Evolutionary conservation across 53 echinoderm and acorn worm species (phyloP), one percentile per base, ranked within the genome.

Genomic region (Echinometra lucunter): DNA sequence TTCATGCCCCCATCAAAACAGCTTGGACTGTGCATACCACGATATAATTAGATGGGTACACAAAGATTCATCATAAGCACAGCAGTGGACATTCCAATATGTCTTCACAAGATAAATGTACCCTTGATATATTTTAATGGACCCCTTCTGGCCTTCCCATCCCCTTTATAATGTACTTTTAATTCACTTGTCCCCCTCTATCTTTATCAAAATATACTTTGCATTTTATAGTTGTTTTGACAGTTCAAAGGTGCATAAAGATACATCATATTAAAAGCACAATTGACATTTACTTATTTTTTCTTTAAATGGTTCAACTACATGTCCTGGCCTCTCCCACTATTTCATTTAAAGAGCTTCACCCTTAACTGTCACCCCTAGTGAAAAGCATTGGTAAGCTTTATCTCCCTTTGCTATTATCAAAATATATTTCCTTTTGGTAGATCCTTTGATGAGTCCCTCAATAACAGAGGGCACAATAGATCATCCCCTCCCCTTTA

Each of bases 1-100:
- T 85, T 85, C 85, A 83, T 83, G 85, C 47, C 3, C 85, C 47
- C 85, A 83, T 83, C 85, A 45, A 45, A 83, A 83, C 49, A 85
- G 30, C 85, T n/a, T 85, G 49, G 47, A n/a, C 85, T 85, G 19
- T 85, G 81, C 85, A 85, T 85, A 85, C 85, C 85, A 53, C 2
- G 16, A 28, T 47, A 37, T 85, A 28, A 85, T 85, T 49, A 85
- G 85, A 45, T 45, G 16, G 53, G 85, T 85, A 85, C 85, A 85
- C 49, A 53, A 6, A 85, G 47, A 85, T 47, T 21, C 85, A 49
- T 85, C 25, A 85, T 19, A 85, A 49, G 28, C 37, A 85, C 12
- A 85, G 85, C 28, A 85, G 85, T n/a, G 9, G 49, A 85, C 85
- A 85, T 85, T 85, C 49, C 85, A 28, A 85, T 10, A 85, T 47